Conservation (phyloP, 2,113 vertebrate genomes). For the Pitta sordida region DNA sequence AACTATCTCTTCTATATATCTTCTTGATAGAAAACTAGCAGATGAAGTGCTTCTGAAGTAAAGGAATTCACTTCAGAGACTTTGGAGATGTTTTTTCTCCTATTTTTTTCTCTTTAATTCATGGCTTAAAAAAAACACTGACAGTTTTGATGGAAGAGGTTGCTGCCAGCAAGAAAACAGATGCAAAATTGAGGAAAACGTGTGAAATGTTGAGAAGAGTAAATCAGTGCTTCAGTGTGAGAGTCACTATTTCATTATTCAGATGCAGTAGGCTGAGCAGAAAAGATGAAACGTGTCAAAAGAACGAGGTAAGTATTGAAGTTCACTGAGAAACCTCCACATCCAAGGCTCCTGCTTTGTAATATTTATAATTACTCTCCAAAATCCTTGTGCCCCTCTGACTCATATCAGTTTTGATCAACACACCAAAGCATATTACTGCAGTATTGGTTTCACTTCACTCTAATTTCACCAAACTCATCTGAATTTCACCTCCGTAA, state of each 20-base stretch:
- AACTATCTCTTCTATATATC: background rate
- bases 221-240: slow-evolving; percentile 42
- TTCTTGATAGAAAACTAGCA: slow-evolving; percentile 14
- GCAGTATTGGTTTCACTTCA: background rate
- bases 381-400: background rate
- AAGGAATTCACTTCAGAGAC: slow-evolving; percentile 29
- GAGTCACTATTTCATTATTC: slow-evolving; percentile 58
- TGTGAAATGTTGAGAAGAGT: slow-evolving; percentile 48
- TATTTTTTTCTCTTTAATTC: background rate
- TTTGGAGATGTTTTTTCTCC: background rate
- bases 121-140: slow-evolving; percentile 17
- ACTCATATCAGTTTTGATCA: background rate
- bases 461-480: background rate
- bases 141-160: slow-evolving; percentile 55
- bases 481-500: background rate
- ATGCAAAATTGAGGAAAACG: slow-evolving; percentile 59
- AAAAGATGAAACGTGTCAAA: slow-evolving; percentile 55
- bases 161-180: slow-evolving; percentile 58
- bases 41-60: slow-evolving; percentile 33
- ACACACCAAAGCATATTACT: background rate
- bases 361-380: slow-evolving; percentile 23
- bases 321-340: background rate
- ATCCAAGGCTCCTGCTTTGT: slow-evolving; percentile 10
- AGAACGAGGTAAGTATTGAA: slow-evolving; percentile 2
- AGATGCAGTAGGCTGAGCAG: slow-evolving; percentile 46